Base-by-base conservation (phyloP, 2,113 vertebrate species). In the Collichthys lucidus region DNA sequence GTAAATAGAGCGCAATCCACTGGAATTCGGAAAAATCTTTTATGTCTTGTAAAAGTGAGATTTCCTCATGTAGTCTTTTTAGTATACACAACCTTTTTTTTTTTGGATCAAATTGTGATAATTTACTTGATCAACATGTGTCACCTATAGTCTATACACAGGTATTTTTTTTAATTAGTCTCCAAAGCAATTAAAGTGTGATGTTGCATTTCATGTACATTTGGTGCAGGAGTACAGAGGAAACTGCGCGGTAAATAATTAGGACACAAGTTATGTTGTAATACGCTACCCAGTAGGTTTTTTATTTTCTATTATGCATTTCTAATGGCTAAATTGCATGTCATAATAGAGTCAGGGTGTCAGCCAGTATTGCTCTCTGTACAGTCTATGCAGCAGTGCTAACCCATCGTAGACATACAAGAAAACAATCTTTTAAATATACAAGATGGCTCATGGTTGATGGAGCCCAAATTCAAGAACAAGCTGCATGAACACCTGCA, bases 1-100 rank as follows among this genome's bases (percentile, higher is more conserved):
- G 93, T 93, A 92, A 93, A 92, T 95, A 91, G 92, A 94, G 87
- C 88, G 67, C 85, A 88, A 93, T 88, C 84, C 86, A 75, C 79
- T 84, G 80, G 91, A 94, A 91, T 90, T 89, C 42, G 44, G 75
- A 85, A 93, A 89, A 89, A 89, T 84, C 83, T 83, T 83, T 84
- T 62, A 57, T 67, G 67, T 85, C 80, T 83, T 88, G 85, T 87
- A 92, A 93, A 93, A 94, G 91, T 92, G 85, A 86, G 86, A 90
- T 90, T 84, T 55, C n/a, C 47, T 57, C 24, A 5, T 79, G 89
- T 90, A 66, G 44, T 89, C 62, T 80, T 84, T 40, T 92, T 91
- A 91, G 91, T 94, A 94, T 92, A 93, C 93, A 95, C 89, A 93
- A 80, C 44, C n/a, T 35, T 77, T 61, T 66, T 29, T 71, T 90